A percentile compares a stretch with the other conserved stretches of the same genome.
Conservation (phyloP, 2,888 invertebrate species). For the Aleiodes leptofemur region DNA sequence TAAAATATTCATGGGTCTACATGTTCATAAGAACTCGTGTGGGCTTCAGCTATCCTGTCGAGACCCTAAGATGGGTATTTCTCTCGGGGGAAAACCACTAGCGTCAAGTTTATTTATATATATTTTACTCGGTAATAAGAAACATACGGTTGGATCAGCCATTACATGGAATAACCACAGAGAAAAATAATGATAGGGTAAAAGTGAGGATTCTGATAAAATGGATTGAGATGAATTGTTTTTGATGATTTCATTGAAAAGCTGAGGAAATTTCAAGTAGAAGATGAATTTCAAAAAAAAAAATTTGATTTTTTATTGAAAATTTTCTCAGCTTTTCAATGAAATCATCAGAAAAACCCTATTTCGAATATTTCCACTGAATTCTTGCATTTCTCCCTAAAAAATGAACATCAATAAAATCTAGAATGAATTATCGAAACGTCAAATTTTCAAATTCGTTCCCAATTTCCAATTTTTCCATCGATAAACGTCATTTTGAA, state of each 20-base stretch:
- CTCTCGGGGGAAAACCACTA: conserved; percentile 39
- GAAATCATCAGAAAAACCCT: too few relatives aligned
- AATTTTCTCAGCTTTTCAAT: neutral
- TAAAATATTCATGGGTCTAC: conserved; percentile 64
- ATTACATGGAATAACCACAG: neutral
- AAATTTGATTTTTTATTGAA: neutral
- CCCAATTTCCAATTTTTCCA: neutral
- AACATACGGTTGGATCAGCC: conserved; percentile 2
- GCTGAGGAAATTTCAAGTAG: too few relatives aligned
- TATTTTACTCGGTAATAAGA: conserved; percentile 44
- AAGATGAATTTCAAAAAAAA: too few relatives aligned
- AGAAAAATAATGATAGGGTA: neutral
- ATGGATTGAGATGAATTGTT: too few relatives aligned
- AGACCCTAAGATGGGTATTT: conserved; percentile 52
- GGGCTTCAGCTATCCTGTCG: conserved; percentile 48
- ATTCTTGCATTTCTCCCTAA: too few relatives aligned
- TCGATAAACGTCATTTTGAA: conserved; percentile 1
- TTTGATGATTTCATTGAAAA: too few relatives aligned
- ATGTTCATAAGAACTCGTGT: conserved; percentile 50
- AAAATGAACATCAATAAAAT: neutral
- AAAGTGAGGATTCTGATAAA: too few relatives aligned
- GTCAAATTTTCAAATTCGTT: neutral
- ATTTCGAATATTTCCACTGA: too few relatives aligned
- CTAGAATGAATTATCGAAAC: neutral
- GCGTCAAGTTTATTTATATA: conserved; percentile 52